Base-by-base conservation (phyloP, 2,797 vertebrate genomes). In the Antennarius maculatus region DNA sequence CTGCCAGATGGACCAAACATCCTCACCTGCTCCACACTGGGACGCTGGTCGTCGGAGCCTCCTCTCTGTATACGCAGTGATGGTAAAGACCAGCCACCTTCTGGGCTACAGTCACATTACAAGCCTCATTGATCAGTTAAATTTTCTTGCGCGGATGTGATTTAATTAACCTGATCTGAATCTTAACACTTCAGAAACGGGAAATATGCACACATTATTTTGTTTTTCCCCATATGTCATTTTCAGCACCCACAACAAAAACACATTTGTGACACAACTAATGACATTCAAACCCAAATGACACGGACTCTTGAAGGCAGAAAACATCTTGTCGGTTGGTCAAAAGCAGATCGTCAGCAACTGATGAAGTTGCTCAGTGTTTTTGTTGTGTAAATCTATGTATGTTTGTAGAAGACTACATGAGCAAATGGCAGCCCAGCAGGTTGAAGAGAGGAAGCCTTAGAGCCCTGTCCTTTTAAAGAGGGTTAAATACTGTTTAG, bases 11-110 rank as follows among this genome's bases (percentile, higher is more conserved):
- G 92, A 55, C 74, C 86, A 59, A 86, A 51, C 64, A 82, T 86
- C 58, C 83, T 93, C 66, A 85, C 84, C 64, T 94, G 93, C 77
- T 81, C 82, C 9, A 7, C 81, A 18, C 74, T 81, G 27, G 91
- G 90, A 61, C 82, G 69, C 65, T 94, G 93, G 93, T 90, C 92
- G 45, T 84, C 89, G 6, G 85, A 89, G 50, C 86, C 91, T 17
- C 91, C 93, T 54, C 89, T 66, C 53, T 94, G 93, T 73, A 71
- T 92, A 63, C 90, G 71, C 54, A 88, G 67, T 70, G 84, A 90
- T 0, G 83, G 87, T 90, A 88, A 85, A 73, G 10, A 67, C 45
- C 49, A 42, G 28, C 23, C 31, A n/a, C 50, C 5, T 41, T 2
- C 11, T 41, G 39, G 39, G 3, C 9, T 41, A 13, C 39, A 3